A percentile compares a stretch with the other conserved stretches of the same genome.
Evolutionary conservation across 2,113 vertebrate genomes (phyloP).

Genomic region (human): GRCh38 chr9:85507001-85507500

Average conservation of each 20-base stretch:
- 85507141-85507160: not conserved
- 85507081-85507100: not conserved
- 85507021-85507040: not conserved
- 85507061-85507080: not conserved
- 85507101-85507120: not conserved
- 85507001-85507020: not conserved
- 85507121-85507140: not conserved
- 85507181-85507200: not conserved
- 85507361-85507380: not conserved
- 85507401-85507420: accelerated
- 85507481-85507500: not conserved
- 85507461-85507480: not conserved
- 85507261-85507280: not conserved
- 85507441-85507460: not conserved
- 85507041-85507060: not conserved
- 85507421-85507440: not conserved
- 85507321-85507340: not conserved
- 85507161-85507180: not conserved
- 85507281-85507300: not conserved
- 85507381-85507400: not conserved
- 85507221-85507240: not conserved
- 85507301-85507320: not conserved
- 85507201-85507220: not conserved
- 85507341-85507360: not conserved
- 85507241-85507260: not conserved